Conservation (phyloP, 30 jellyfish, hydroid and myxozoan genomes). For the Nemopilema nomurai region DNA sequence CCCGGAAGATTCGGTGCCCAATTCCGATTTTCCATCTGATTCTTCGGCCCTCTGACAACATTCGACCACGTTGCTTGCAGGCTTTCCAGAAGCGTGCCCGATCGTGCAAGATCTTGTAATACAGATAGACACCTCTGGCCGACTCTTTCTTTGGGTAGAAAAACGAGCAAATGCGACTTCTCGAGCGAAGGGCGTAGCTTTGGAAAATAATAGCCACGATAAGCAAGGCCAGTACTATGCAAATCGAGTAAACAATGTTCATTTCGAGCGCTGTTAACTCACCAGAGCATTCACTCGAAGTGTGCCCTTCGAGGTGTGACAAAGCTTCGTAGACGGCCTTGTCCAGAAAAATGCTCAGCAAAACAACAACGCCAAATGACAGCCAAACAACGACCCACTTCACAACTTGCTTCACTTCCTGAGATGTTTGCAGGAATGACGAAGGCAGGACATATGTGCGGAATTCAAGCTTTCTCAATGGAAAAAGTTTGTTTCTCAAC, state of each 20-base stretch:
- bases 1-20: conserved; percentile 55
- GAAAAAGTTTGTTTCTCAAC: conserved; percentile 64
- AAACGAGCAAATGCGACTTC: conserved; percentile 87
- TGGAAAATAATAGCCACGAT: conserved; percentile 43
- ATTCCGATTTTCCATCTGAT: conserved; percentile 62
- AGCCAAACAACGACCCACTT: conserved; percentile 75
- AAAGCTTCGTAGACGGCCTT: conserved; percentile 54
- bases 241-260: conserved; percentile 48
- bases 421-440: conserved; percentile 62
- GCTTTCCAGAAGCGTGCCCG: conserved; percentile 80
- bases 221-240: conserved; percentile 46
- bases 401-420: conserved; percentile 48
- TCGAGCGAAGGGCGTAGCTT: conserved; percentile 79
- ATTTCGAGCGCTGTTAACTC: conserved; percentile 14
- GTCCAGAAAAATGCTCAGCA: conserved; percentile 62
- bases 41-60: conserved; percentile 87
- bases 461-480: conserved; percentile 88
- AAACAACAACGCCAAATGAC: conserved; percentile 45
- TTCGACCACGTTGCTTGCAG: conserved; percentile 70
- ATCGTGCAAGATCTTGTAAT: conserved; percentile 83
- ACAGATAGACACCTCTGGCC: conserved; percentile 78
- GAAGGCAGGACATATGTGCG: conserved; percentile 85
- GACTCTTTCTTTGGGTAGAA: conserved; percentile 80
- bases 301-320: neutral
- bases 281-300: conserved; percentile 30